Evolutionary conservation across 2,888 invertebrate species (phyloP), one percentile per base, ranked within the genome.

Genomic region (Caenorhabditis sinica): DNA sequence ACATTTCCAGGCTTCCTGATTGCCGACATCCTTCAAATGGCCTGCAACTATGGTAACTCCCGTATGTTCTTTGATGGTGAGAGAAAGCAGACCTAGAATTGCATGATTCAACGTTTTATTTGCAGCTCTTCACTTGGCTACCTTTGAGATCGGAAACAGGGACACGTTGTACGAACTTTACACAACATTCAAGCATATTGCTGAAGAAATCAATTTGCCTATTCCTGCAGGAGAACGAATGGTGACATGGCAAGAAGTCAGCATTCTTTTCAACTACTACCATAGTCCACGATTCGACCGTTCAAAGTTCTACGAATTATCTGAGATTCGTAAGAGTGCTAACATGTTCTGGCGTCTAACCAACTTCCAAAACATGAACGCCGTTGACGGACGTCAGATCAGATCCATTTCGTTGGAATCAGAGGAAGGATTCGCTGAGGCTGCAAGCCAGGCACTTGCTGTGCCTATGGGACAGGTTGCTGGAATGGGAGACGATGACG

Each of bases 1-100:
- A 23, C 9, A 30, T 15, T 23, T 53, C 33, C 49, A 68, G 60
- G 77, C 36, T 79, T 79, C 58, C 36, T 79, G 43, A 79, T 79
- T 56, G 71, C 79, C 28, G 79, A 79, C 56, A 79, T 79, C 33
- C 79, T 79, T 20, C 79, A 79, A 43, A 43, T 79, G 9, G 79
- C 71, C 3, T 20, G 9, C 8, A 72, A 79, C 5, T 43, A 65
- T 20, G 5, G n/a, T 13, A 72, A 63, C 23, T 63, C 53, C 9
- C n/a, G 63, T 8, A 23, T 79, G 20, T 17, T 79, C 6, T 23
- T 8, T 11, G 79, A 79, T 25, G 60, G 75, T 75, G 51, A 63
- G 5, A n/a, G n/a, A 17, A 9, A 20, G 5, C 8, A 49, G 11
- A 17, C n/a, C n/a, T n/a, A n/a, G n/a, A n/a, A 20, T 23, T 51